Percentiles rank a stretch among this genome's conserved stretches.
Conservation (phyloP, 2,797 vertebrate genomes). For the Champsocephalus esox region DNA sequence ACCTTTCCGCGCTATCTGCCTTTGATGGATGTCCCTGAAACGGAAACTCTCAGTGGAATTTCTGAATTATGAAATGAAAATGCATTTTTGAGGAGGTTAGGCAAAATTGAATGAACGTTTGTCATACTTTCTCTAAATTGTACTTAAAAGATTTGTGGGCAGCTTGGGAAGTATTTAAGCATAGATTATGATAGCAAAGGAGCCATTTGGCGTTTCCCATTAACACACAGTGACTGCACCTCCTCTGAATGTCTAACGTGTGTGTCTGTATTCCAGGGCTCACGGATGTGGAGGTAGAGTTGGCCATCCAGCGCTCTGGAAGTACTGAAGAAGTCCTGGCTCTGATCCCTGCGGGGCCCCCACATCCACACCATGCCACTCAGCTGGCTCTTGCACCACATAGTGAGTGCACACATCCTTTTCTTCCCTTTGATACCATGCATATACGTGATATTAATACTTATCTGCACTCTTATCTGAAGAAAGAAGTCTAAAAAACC, state of each 20-base stretch:
- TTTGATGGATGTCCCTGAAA: constrained; percentile 75
- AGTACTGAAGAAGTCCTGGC: constrained; percentile 86
- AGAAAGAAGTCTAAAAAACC: constrained; percentile 1
- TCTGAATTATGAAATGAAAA: constrained; percentile 78
- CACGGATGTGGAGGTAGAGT: constrained; percentile 95
- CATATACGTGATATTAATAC: constrained; percentile 21
- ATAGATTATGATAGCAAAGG: constrained; percentile 57
- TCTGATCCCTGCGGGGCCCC: constrained; percentile 74
- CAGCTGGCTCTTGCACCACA: constrained; percentile 81
- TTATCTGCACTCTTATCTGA: constrained; percentile 2
- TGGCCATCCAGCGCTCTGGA: constrained; percentile 95
- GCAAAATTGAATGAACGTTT: constrained; percentile 72
- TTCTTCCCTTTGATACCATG: constrained; percentile 13
- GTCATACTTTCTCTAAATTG: constrained; percentile 70
- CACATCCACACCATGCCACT: constrained; percentile 79
- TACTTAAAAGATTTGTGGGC: constrained; percentile 72
- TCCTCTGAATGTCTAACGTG: constrained; percentile 33
- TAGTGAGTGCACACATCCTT: constrained; percentile 85
- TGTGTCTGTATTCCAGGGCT: constrained; percentile 86
- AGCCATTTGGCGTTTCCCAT: constrained; percentile 64
- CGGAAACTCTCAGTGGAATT: constrained; percentile 67
- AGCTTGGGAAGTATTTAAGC: constrained; percentile 72
- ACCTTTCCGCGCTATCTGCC: constrained; percentile 65
- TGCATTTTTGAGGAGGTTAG: constrained; percentile 64
- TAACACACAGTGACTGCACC: constrained; percentile 36